Percentiles rank a stretch among this genome's conserved stretches.
These are phyloP conservation scores for Nemapogon koenigi DNA, from an alignment of 2,888 invertebrate genomes.

Conservation along the genomic window DNA sequence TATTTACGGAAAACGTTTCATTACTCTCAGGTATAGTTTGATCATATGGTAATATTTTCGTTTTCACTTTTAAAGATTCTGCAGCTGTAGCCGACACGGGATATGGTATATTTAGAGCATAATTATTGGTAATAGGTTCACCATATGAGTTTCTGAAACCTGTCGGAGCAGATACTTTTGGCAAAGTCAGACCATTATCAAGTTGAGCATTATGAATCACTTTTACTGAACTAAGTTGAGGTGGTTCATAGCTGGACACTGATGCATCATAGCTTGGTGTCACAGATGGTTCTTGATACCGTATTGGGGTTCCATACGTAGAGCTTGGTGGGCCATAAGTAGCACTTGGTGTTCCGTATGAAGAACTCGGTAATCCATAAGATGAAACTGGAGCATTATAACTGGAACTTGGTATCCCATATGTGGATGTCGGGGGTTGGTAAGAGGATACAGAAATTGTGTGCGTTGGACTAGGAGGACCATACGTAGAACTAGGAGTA, in stretches of 20 bases:
- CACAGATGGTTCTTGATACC: slow-evolving; percentile 18
- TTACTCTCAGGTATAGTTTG: slow-evolving; percentile 26
- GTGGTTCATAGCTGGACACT: slow-evolving; percentile 30
- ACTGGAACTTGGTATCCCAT: slow-evolving; percentile 20
- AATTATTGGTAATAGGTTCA: slow-evolving; percentile 39
- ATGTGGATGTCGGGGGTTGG: slow-evolving; percentile 16
- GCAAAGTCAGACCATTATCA: slow-evolving; percentile 33
- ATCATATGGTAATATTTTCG: slow-evolving; percentile 37
- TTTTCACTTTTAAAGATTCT: slow-evolving; percentile 46
- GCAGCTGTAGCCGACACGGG: slow-evolving; percentile 45
- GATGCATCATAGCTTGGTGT: slow-evolving; percentile 21
- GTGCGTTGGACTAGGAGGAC: slow-evolving; percentile 29
- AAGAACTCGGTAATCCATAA: slow-evolving; percentile 5
- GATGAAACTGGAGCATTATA: slow-evolving; percentile 2
- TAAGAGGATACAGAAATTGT: slow-evolving; percentile 24
- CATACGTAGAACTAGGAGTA: slow-evolving; percentile 13
- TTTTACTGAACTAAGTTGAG: slow-evolving; percentile 30
- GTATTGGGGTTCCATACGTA: slow-evolving; percentile 14
- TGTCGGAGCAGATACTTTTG: slow-evolving; percentile 38
- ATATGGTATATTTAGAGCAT: slow-evolving; percentile 36
- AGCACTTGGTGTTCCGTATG: slow-evolving; percentile 4
- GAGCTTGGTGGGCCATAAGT: slow-evolving; percentile 9
- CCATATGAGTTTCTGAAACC: slow-evolving; percentile 54
- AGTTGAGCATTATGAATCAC: slow-evolving; percentile 28
- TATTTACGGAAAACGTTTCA: slow-evolving; percentile 39